Percentiles rank a stretch among this genome's conserved stretches.
Evolutionary conservation across 2,888 invertebrate species (phyloP).

Genomic region (Amiota minor): DNA sequence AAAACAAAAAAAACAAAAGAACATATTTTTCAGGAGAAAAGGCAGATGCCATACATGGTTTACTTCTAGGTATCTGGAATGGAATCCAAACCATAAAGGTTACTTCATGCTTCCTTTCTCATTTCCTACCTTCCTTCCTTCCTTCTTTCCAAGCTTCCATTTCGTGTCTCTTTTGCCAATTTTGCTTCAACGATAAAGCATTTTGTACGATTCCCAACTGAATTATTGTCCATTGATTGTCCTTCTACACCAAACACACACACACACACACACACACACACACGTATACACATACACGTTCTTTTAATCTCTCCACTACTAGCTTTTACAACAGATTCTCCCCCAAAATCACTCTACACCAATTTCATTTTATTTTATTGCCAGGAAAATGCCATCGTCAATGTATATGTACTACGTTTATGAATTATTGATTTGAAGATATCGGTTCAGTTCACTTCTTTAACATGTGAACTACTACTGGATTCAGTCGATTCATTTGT

Average conservation of each 20-base stretch:
- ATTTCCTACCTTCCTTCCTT: constrained; percentile 6
- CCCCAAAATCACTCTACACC: neutral
- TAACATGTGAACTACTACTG: neutral
- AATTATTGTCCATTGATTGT: constrained; percentile 49
- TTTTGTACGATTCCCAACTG: constrained; percentile 35
- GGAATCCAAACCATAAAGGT: no score
- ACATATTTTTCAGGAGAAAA: neutral
- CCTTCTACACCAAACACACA: no score
- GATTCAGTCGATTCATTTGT: no score
- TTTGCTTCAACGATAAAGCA: constrained; percentile 19
- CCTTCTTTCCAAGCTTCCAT: neutral
- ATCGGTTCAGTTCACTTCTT: constrained; percentile 20
- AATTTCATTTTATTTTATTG: constrained; percentile 47
- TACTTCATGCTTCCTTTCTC: neutral
- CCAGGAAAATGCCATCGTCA: constrained; percentile 54
- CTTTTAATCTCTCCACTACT: neutral
- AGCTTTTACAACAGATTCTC: neutral
- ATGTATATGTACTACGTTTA: constrained; percentile 53
- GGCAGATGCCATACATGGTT: neutral
- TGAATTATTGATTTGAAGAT: constrained; percentile 64
- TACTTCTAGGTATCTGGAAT: no score
- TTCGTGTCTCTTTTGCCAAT: neutral
- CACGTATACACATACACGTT: no score
- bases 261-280: neutral
- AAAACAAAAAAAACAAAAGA: constrained; percentile 35